Percentiles rank a stretch among this genome's conserved stretches.
Conservation (phyloP, 2,113 vertebrate species). For the Cebus imitator region DNA sequence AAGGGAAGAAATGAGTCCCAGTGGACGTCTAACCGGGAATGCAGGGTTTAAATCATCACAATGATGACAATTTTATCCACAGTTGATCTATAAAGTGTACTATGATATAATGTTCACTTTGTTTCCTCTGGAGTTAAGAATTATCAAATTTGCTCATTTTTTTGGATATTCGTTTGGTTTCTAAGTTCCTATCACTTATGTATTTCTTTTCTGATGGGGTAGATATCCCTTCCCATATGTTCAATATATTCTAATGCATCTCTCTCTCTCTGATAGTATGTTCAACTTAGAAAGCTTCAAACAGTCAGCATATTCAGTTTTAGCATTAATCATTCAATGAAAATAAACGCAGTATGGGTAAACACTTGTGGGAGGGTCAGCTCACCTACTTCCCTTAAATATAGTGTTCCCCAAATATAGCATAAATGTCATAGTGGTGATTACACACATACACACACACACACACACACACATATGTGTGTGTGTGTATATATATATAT, state of each 20-base stretch:
- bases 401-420: accelerated
- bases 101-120: neutral
- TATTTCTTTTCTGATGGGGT: neutral
- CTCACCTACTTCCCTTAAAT: neutral
- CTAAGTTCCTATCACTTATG: neutral
- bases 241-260: neutral
- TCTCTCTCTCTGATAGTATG: neutral
- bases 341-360: neutral
- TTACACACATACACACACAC: neutral
- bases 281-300: neutral
- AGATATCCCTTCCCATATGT: accelerated
- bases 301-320: neutral
- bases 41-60: neutral
- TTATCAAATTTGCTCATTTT: neutral
- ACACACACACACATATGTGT: neutral
- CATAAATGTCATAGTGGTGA: neutral
- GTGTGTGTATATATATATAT: no score
- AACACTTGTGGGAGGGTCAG: neutral
- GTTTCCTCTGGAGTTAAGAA: neutral
- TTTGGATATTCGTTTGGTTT: neutral
- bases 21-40: neutral
- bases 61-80: neutral
- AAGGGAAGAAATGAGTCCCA: neutral
- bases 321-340: neutral
- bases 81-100: neutral